Base-by-base conservation (phyloP, 2,113 vertebrate genomes). In the Reinhardtius hippoglossoides region DNA sequence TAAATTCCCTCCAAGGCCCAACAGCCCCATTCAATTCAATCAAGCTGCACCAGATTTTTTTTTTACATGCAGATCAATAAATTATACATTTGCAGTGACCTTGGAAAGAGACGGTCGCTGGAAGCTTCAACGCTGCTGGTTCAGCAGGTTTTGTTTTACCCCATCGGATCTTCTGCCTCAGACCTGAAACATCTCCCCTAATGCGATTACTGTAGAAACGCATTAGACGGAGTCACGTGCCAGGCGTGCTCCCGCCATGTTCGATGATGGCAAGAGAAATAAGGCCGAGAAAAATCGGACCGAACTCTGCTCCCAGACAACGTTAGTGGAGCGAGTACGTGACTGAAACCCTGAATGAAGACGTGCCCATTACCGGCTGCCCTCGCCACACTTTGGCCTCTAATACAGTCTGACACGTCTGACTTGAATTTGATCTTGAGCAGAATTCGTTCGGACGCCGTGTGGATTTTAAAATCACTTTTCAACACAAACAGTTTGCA, bases 391-490 rank as follows among this genome's bases (percentile, higher is more conserved):
- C 40, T 79, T 82, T 86, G 67, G 71, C 71, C 55, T 57, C 67
- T 85, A 82, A 91, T 74, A 78, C 71, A 71, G 24, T 48, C 69
- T 84, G 88, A 87, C 84, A 81, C 16, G 12, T 91, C 78, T 88
- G 80, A 89, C 84, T 67, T 31, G 65, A 75, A 74, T 83, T 68
- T 87, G 84, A 85, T 74, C 40, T 31, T 9, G 73, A 79, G 68
- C 26, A 12, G 70, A 81, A 84, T 82, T 31, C 59, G 10, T 72
- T 72, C 81, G 66, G 71, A 52, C 48, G 27, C 59, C 31, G 42
- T 10, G 20, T 58, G 23, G 42, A 31, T 62, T 84, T 84, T 62
- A 55, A 58, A 59, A 80, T 58, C 63, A 37, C 50, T 58, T 71
- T 62, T 86, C 87, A 61, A 69, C 67, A 61, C 74, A 42, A 46